A percentile compares a stretch with the other conserved stretches of the same genome.
phyloP scores from a whole-genome alignment of 2,797 vertebrate genomes.

The Enteromius treurensis region DNA sequence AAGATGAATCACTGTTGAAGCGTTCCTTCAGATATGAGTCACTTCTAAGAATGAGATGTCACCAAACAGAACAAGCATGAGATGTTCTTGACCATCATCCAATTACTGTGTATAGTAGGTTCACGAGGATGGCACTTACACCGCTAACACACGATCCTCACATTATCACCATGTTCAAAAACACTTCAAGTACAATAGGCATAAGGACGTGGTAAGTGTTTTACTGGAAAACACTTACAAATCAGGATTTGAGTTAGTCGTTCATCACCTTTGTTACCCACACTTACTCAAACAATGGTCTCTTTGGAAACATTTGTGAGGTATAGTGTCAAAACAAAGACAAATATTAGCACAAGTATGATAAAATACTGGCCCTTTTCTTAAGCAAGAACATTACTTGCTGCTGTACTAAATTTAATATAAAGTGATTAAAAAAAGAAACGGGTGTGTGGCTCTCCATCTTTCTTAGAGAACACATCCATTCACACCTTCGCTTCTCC shows the following conservation, averaged over 20 bases:
- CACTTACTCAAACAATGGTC: not conserved
- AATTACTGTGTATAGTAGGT: slow-evolving; percentile 2
- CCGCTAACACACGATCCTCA: not conserved
- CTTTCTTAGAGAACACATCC: slow-evolving; percentile 29
- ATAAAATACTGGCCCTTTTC: not conserved
- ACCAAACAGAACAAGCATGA: not conserved
- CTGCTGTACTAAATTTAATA: not conserved
- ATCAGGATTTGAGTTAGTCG: not conserved
- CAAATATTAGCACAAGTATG: not conserved
- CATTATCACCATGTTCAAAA: not conserved
- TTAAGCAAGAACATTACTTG: not conserved
- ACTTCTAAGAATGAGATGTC: slow-evolving; percentile 3
- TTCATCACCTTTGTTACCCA: not conserved
- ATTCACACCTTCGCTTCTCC: slow-evolving; percentile 55
- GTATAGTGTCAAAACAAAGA: not conserved
- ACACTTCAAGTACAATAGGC: not conserved
- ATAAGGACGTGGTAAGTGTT: not conserved
- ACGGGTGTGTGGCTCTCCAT: slow-evolving; percentile 14
- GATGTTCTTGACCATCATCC: not conserved
- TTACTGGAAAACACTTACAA: not conserved
- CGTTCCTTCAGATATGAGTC: not conserved
- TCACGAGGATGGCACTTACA: not conserved
- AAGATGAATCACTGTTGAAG: slow-evolving; percentile 1
- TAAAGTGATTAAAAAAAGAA: not conserved
- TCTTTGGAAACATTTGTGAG: not conserved